Conservation (phyloP, 2,888 invertebrate genomes). For the Pristionchus japonicus region DNA sequence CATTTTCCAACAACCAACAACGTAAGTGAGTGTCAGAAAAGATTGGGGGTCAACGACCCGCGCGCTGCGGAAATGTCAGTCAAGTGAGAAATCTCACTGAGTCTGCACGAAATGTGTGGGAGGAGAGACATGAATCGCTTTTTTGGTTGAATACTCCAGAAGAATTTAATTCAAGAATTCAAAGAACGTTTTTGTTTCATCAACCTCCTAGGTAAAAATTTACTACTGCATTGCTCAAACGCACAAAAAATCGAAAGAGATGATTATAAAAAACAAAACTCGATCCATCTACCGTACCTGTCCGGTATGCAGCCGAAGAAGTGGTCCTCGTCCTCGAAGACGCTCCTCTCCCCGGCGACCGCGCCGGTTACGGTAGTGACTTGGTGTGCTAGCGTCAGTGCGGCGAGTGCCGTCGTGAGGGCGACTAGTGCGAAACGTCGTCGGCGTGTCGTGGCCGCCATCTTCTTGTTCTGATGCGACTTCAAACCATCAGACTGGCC, state of each 20-base stretch:
- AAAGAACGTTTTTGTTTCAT: no score
- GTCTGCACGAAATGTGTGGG: neutral
- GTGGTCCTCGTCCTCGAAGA: conserved; percentile 12
- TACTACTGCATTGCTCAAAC: no score
- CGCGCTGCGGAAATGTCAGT: neutral
- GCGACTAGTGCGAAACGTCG: conserved; percentile 32
- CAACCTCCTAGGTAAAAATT: no score
- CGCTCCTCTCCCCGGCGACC: neutral
- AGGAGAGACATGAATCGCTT: no score
- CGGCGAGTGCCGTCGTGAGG: conserved; percentile 29
- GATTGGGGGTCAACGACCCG: neutral
- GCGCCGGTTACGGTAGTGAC: conserved; percentile 5
- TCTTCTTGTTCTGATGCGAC: neutral
- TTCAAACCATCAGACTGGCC: neutral
- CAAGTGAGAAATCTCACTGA: neutral
- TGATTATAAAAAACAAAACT: no score
- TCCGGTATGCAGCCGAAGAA: conserved; percentile 4
- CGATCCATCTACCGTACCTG: neutral
- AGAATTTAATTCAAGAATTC: no score
- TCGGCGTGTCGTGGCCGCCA: conserved; percentile 13
- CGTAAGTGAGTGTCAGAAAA: neutral
- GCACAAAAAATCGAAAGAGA: no score
- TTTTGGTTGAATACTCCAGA: no score
- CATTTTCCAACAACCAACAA: neutral
- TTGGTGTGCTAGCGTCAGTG: neutral